Evolutionary conservation across 2,797 vertebrate genomes (phyloP), one percentile per base, ranked within the genome.

Genomic region (Cuniculus paca): DNA sequence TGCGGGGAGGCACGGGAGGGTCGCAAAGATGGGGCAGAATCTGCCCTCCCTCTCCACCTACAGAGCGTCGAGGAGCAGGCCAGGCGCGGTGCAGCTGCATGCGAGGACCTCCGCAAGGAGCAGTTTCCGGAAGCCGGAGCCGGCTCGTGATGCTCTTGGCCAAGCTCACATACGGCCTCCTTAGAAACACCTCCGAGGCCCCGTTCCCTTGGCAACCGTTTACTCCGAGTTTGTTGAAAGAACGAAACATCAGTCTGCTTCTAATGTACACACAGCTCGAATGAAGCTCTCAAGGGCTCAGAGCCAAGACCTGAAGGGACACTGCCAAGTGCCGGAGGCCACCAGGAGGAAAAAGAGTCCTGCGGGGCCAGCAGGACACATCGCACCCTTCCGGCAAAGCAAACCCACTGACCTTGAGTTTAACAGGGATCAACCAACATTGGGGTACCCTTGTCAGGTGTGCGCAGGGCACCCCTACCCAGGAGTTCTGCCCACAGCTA

Each of bases 311-410:
- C 54, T 48, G 56, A 93, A 12, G 26, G 48, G 45, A 90, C 1
- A 4, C 5, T 24, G n/a, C 83, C 17, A 7, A 9, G 58, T 26
- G 54, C 81, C 85, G 58, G 54, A 90, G 65, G 14, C 20, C 42
- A 16, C 9, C 5, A 0, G 50, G 54, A 48, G 77, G 60, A 36
- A 50, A 24, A 9, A 31, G 36, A 39, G 14, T 45, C 54, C 31
- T 12, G 48, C 5, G 1, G 1, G 72, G 0, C 6, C 61, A 24
- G 24, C 36, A 80, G n/a, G 39, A 24, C 28, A 9, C 5, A 2
- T 61, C 61, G 48, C 22, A 20, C 1, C 26, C 22, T 13, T 8
- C 16, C 13, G 22, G 72, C 13, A 52, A 36, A 90, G 68, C 24
- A 28, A 77, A 60, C 14, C 52, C n/a, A 42, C 52, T 39, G 86